These are phyloP conservation scores for Strigamia crassipes DNA, from an alignment of 2,888 invertebrate species.

Conservation along the genomic window DNA sequence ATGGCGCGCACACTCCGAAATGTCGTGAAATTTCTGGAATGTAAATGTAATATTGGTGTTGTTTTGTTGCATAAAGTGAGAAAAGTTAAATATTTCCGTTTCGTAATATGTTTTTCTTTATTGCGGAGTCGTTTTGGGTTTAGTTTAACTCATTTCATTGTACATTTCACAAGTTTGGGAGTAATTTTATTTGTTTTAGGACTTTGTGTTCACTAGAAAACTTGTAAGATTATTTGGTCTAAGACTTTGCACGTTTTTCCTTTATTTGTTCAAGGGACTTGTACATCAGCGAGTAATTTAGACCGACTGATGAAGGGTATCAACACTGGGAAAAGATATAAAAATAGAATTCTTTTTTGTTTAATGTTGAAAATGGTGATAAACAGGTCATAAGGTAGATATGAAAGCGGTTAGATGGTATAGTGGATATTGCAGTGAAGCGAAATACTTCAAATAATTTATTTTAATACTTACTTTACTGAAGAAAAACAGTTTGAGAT, in stretches of 20 bases:
- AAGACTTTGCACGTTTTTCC: background rate
- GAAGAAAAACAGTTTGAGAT: background rate
- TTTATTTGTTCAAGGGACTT: background rate
- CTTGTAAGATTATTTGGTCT: background rate
- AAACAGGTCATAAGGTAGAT: background rate
- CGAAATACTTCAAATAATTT: background rate
- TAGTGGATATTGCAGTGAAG: background rate
- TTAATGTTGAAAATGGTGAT: background rate
- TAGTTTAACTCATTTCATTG: background rate
- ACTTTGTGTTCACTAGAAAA: background rate
- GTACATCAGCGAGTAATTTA: background rate
- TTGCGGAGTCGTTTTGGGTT: background rate
- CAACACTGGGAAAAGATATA: background rate
- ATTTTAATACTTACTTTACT: background rate
- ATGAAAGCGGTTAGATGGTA: too few relatives aligned
- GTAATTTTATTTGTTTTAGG: background rate
- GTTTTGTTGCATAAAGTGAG: background rate
- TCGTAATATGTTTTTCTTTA: background rate
- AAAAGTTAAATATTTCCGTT: background rate
- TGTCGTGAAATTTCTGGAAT: too few relatives aligned
- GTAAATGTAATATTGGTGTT: too few relatives aligned
- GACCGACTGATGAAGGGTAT: background rate
- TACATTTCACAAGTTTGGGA: background rate
- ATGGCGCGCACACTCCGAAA: too few relatives aligned
- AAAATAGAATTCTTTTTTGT: background rate